Percentiles rank a stretch among this genome's conserved stretches.
phyloP scores from a whole-genome alignment of 2,113 vertebrate genomes.

The Taurulus bubalis region DNA sequence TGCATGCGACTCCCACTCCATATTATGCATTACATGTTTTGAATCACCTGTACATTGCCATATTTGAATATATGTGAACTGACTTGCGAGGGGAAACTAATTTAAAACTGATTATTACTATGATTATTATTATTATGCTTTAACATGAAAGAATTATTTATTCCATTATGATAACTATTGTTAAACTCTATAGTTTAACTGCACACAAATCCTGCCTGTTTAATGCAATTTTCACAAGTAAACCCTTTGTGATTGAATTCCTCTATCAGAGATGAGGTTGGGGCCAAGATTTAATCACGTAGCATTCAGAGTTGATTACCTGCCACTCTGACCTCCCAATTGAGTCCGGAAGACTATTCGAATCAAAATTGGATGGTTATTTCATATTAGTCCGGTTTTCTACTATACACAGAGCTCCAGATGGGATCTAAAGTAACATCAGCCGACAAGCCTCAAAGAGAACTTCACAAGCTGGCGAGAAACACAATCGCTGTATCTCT shows the following conservation, averaged over 20 bases:
- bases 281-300: constrained; percentile 73
- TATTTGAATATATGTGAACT: neutral
- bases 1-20: constrained; percentile 4
- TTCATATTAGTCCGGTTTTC: constrained; percentile 52
- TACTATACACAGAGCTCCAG: constrained; percentile 50
- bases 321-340: constrained; percentile 61
- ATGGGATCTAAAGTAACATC: constrained; percentile 46
- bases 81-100: neutral
- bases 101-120: neutral
- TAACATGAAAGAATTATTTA: fast-evolving
- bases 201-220: constrained; percentile 35
- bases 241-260: constrained; percentile 73
- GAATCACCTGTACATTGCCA: neutral
- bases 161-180: neutral
- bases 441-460: constrained; percentile 31
- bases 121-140: neutral
- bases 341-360: constrained; percentile 55
- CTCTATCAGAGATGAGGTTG: constrained; percentile 67
- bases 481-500: neutral
- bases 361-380: constrained; percentile 62
- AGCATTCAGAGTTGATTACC: constrained; percentile 78
- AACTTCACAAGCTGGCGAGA: constrained; percentile 18
- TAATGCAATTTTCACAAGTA: constrained; percentile 64
- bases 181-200: constrained; percentile 2
- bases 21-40: neutral